These are phyloP conservation scores for Uropsilus gracilis DNA, from an alignment of 2,113 vertebrate species.

Conservation along the genomic window DNA sequence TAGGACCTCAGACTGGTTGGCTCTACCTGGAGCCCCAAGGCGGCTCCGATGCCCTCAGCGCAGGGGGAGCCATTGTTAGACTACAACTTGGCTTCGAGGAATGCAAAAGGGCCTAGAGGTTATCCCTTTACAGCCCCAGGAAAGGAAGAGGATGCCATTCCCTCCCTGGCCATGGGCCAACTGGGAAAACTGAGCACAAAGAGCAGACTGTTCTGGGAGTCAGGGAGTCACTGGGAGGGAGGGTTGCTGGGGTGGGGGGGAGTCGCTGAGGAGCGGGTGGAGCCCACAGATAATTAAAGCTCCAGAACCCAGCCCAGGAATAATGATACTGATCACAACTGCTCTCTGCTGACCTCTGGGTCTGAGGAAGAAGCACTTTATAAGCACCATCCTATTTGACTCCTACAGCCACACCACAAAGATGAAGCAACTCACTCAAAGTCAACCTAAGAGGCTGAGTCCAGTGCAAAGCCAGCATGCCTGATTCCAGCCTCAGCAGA, in stretches of 20 bases:
- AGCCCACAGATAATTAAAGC: slow-evolving; percentile 38
- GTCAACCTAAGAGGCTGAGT: slow-evolving; percentile 34
- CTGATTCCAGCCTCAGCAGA: not conserved
- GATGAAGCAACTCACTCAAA: slow-evolving; percentile 49
- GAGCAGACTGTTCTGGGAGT: slow-evolving; percentile 27
- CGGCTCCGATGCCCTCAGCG: not conserved
- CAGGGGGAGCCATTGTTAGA: slow-evolving; percentile 37
- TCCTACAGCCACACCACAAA: not conserved
- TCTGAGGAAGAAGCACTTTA: slow-evolving; percentile 39
- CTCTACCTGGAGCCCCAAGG: not conserved
- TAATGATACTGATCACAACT: slow-evolving; percentile 32
- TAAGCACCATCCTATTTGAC: slow-evolving; percentile 58
- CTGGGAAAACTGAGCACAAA: slow-evolving; percentile 33
- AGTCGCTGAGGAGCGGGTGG: too few relatives aligned
- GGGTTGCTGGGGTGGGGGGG: too few relatives aligned
- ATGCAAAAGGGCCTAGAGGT: slow-evolving; percentile 63
- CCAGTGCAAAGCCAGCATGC: not conserved
- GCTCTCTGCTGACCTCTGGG: slow-evolving; percentile 38
- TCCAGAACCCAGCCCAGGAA: slow-evolving; percentile 19
- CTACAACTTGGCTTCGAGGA: slow-evolving; percentile 53
- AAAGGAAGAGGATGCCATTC: slow-evolving; percentile 24
- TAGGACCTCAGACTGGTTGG: slow-evolving; percentile 4
- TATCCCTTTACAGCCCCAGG: slow-evolving; percentile 52
- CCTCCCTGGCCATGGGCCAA: not conserved
- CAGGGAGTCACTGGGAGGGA: not conserved